Evolutionary conservation across 2,113 vertebrate species (phyloP), one percentile per base, ranked within the genome.

Genomic region (Dolichallabes microphthalmus): DNA sequence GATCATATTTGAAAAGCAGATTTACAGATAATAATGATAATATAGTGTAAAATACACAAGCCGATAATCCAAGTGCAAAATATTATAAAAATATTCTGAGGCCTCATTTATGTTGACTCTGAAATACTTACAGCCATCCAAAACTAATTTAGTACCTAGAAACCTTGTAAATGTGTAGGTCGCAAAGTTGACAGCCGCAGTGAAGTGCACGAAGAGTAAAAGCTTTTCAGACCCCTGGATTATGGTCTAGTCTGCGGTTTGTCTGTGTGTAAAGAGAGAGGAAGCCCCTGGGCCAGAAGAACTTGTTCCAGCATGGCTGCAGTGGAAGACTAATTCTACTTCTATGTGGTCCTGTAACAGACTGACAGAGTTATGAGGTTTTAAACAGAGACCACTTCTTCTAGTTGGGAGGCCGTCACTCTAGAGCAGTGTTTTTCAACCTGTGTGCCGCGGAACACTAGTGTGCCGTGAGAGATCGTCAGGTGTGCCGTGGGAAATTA

Each of bases 291-390:
- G 75, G 75, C 75, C 53, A 74, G 71, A 52, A 20, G 20, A 73
- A 15, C 55, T 22, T n/a, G 68, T 74, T 83, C 53, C 52, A 58
- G 10, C 53, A 45, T 55, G 61, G 50, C 64, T 71, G 30, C 66
- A 57, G 52, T 57, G 66, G 52, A 52, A 57, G 30, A 32, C 64
- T 35, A 25, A 57, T 57, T 57, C 66, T 8, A 55, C 27, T 69
- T 55, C 64, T 82, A 22, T 68, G 81, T 55, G 81, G 27, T 66
- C 32, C 53, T n/a, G 6, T 45, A 58, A 58, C 66, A 57, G 55
- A 60, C 32, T 60, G 45, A 58, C 81, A 71, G 80, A 82, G 64
- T 73, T 82, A 82, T 39, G 66, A 82, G 66, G 66, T 82, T 71
- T 73, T 58, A 82, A 83, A 83, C 19, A 32, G 82, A 83, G 55